These are phyloP conservation scores for Botrylloides violaceus DNA, from an alignment of 23 tunicate species.

Conservation along the genomic window DNA sequence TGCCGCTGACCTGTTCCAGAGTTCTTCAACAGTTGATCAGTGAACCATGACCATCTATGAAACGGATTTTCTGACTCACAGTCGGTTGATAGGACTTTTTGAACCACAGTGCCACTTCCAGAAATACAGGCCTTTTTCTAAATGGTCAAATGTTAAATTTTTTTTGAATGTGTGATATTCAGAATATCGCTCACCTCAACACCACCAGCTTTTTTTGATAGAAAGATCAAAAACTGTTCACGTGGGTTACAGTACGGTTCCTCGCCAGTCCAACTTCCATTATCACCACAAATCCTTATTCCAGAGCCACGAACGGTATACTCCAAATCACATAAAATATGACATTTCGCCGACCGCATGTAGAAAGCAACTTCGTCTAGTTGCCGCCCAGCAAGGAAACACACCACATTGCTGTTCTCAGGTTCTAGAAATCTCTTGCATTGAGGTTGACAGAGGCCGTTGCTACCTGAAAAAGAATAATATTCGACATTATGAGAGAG, in stretches of 20 bases:
- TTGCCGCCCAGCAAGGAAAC: background rate
- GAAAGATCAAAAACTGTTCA: constrained; percentile 29
- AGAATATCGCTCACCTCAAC: too few species aligned
- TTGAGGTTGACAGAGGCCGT: constrained; percentile 19
- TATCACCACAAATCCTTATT: background rate
- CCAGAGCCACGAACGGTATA: constrained; percentile 15
- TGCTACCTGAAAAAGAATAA: too few species aligned
- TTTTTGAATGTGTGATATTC: too few species aligned
- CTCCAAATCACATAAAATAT: constrained; percentile 9
- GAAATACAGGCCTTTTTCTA: background rate
- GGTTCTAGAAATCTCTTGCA: constrained; percentile 9
- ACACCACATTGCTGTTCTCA: constrained; percentile 9
- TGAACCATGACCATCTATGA: constrained; percentile 23
- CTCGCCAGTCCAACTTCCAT: constrained; percentile 30
- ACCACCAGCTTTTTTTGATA: too few species aligned
- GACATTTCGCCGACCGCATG: constrained; percentile 5
- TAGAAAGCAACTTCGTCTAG: background rate
- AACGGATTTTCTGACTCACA: constrained; percentile 14
- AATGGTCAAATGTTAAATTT: background rate
- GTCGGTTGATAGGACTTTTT: background rate
- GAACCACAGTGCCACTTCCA: background rate
- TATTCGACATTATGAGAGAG: too few species aligned
- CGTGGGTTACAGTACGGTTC: constrained; percentile 24
- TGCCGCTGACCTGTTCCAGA: constrained; percentile 13
- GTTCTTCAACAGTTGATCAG: background rate